Conservation (phyloP, 2,113 vertebrate species). For the Phocoena phocoena region DNA sequence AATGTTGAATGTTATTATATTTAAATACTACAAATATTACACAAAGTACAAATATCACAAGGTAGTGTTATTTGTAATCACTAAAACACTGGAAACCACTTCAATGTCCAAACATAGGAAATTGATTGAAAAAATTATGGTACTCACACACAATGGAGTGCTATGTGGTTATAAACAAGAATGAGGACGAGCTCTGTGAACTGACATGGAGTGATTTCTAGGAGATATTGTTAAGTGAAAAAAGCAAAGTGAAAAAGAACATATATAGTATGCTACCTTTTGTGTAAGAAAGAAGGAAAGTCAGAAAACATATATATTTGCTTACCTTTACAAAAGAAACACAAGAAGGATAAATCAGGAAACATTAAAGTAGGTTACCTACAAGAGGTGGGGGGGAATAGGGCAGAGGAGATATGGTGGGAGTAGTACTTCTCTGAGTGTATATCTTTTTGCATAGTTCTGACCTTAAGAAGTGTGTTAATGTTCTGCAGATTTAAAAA, state of each 20-base stretch:
- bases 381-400: not conserved
- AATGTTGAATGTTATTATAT: not conserved
- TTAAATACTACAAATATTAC: not conserved
- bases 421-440: not conserved
- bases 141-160: not conserved
- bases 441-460: not conserved
- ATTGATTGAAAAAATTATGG: not conserved
- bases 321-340: not conserved
- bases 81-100: not conserved
- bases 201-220: not conserved
- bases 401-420: not conserved
- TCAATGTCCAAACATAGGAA: not conserved
- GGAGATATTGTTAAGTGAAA: not conserved
- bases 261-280: not conserved
- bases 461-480: not conserved
- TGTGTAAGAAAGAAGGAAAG: not conserved
- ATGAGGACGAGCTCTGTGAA: not conserved
- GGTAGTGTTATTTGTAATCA: not conserved
- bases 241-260: not conserved
- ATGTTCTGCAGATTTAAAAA: not conserved
- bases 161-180: not conserved
- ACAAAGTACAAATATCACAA: not conserved
- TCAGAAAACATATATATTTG: not conserved
- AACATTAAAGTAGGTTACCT: not conserved
- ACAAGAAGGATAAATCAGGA: not conserved